Base-by-base conservation (phyloP, 92 coral and sea anemone species). In the Galaxea fascicularis region DNA sequence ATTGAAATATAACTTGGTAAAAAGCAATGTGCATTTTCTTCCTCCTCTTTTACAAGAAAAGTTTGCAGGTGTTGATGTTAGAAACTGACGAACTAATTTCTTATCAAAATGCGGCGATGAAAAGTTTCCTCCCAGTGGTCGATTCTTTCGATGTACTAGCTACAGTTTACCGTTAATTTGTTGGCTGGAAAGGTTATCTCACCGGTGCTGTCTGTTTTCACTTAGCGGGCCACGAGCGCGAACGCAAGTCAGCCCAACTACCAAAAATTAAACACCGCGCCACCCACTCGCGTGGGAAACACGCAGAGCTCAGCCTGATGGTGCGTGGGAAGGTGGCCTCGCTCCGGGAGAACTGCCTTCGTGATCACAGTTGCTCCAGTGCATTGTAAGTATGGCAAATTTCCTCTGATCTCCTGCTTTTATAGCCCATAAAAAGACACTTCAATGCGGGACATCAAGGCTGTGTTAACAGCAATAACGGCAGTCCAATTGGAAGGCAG, bases 161-260 rank as follows among this genome's bases (percentile, higher is more conserved):
- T n/a, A n/a, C n/a, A n/a, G n/a, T n/a, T n/a, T n/a, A n/a, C n/a
- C n/a, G n/a, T n/a, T n/a, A n/a, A n/a, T n/a, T n/a, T n/a, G n/a
- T n/a, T n/a, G n/a, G n/a, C n/a, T n/a, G n/a, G n/a, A n/a, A n/a
- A n/a, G n/a, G n/a, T n/a, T n/a, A n/a, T n/a, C n/a, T n/a, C n/a
- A n/a, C n/a, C n/a, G n/a, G n/a, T n/a, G n/a, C n/a, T n/a, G n/a
- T 35, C 39, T 31, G n/a, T 53, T 21, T 57, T 30, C 9, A 39
- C 17, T 56, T 17, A 8, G 22, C 58, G 86, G 86, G 86, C 86
- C 58, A 86, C 98, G 66, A 93, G 98, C 96, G 96, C 92, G 93
- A 82, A 95, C 96, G 98, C 98, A 93, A 86, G 96, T 89, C 90
- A 83, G 74, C 95, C 95, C 90, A 30, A 71, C 90, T 90, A 93